phyloP scores from a whole-genome alignment of 1,140 invertebrate species.

The Neoseiulus cucumeris region DNA sequence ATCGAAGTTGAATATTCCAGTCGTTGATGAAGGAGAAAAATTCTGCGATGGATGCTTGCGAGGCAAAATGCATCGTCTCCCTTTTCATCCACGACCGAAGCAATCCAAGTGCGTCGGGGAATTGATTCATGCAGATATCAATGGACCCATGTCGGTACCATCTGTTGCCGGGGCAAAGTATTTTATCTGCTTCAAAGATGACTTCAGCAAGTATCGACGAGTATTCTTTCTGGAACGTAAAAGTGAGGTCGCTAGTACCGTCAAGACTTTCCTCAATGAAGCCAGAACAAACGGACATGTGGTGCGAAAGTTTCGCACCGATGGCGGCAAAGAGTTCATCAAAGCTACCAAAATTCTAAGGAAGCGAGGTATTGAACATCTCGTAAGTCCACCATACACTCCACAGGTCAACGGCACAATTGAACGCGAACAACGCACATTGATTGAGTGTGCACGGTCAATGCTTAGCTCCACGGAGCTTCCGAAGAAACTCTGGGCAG shows the following conservation, averaged over 20 bases:
- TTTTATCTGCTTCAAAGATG: slow-evolving; percentile 11
- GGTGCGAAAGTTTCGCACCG: neutral
- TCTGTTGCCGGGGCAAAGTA: slow-evolving; percentile 25
- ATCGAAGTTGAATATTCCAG: too few relatives aligned
- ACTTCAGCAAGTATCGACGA: neutral
- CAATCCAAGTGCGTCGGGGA: too few relatives aligned
- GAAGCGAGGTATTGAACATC: neutral
- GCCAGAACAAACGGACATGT: neutral
- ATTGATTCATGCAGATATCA: too few relatives aligned
- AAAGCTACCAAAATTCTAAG: neutral
- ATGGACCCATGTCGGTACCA: slow-evolving; percentile 27
- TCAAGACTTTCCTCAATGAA: slow-evolving; percentile 22
- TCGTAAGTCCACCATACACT: slow-evolving; percentile 11
- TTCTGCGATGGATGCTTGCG: too few relatives aligned
- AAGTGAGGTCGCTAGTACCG: slow-evolving; percentile 20
- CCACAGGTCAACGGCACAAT: neutral
- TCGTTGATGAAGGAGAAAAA: neutral
- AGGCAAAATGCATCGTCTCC: too few relatives aligned
- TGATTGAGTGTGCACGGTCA: slow-evolving; percentile 12
- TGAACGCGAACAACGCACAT: slow-evolving; percentile 6
- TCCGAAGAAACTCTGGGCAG: slow-evolving; percentile 7
- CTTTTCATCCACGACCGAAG: too few relatives aligned
- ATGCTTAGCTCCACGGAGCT: slow-evolving; percentile 12
- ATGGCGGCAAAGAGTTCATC: neutral
- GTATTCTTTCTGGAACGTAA: slow-evolving; percentile 1